These are phyloP conservation scores for Lycodopsis pacificus DNA, from an alignment of 2,797 vertebrate genomes.

Conservation along the genomic window DNA sequence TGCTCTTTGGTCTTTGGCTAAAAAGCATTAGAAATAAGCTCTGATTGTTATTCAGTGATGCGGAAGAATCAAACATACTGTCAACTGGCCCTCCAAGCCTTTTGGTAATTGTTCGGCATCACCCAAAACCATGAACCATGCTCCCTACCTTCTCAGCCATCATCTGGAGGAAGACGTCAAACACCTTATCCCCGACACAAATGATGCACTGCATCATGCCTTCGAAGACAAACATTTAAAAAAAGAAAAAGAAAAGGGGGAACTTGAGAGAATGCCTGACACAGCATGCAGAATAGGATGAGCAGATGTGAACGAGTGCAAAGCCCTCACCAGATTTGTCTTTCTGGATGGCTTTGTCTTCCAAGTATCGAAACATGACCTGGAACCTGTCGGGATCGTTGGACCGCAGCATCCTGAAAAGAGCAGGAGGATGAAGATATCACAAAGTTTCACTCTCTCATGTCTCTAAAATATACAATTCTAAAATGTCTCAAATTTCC, in stretches of 20 bases:
- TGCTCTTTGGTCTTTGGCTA: conserved; percentile 98
- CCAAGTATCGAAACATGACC: conserved; percentile 97
- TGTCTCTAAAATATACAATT: background rate
- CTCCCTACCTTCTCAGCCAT: conserved; percentile 95
- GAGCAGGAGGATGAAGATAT: background rate
- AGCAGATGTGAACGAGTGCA: background rate
- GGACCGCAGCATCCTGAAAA: conserved; percentile 90
- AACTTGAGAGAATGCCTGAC: background rate
- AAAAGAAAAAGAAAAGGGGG: background rate
- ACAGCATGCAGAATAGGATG: background rate
- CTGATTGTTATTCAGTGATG: background rate
- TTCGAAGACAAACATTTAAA: conserved; percentile 53
- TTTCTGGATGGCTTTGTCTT: conserved; percentile 98
- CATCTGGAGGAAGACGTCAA: conserved; percentile 97
- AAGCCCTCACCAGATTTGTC: conserved; percentile 92
- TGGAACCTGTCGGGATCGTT: conserved; percentile 95
- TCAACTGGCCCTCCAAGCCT: background rate
- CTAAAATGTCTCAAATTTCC: background rate
- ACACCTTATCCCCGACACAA: conserved; percentile 97
- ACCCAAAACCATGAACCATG: background rate
- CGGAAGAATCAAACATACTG: background rate
- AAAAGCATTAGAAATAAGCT: conserved; percentile 26
- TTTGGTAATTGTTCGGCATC: background rate
- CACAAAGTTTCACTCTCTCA: background rate
- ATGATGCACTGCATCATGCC: conserved; percentile 99